Conservation (phyloP, 2,888 invertebrate species). For the Operophtera brumata region DNA sequence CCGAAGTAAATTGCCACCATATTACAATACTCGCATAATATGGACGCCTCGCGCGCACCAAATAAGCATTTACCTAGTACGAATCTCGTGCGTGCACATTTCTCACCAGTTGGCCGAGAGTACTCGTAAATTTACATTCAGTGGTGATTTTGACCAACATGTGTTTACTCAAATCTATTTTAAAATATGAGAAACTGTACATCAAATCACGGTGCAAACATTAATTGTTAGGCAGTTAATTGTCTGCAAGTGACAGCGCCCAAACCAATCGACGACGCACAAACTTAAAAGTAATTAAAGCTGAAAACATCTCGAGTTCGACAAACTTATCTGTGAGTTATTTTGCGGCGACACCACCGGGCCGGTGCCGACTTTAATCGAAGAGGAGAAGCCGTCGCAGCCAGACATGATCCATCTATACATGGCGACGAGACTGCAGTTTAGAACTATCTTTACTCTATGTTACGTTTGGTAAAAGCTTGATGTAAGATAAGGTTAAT, state of each 20-base stretch:
- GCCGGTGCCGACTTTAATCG: slow-evolving; percentile 37
- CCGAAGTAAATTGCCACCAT: too few relatives aligned
- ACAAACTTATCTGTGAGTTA: slow-evolving; percentile 41
- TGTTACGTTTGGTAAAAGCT: not conserved
- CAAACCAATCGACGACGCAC: slow-evolving; percentile 24
- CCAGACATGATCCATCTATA: slow-evolving; percentile 14
- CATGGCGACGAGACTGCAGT: not conserved
- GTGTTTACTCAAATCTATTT: too few relatives aligned
- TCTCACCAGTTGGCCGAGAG: too few relatives aligned
- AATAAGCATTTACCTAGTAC: too few relatives aligned
- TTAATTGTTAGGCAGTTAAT: not conserved
- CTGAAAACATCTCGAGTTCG: slow-evolving; percentile 32
- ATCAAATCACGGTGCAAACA: not conserved
- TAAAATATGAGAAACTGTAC: too few relatives aligned
- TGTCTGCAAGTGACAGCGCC: slow-evolving; percentile 8
- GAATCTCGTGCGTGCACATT: too few relatives aligned
- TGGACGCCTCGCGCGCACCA: too few relatives aligned
- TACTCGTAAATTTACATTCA: too few relatives aligned
- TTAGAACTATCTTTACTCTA: not conserved
- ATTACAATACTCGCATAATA: too few relatives aligned
- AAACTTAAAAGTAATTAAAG: slow-evolving; percentile 40
- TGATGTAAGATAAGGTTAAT: not conserved
- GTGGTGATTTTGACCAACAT: too few relatives aligned
- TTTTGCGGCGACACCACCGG: slow-evolving; percentile 30
- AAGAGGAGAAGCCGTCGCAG: slow-evolving; percentile 38